Conservation (phyloP, 2,113 vertebrate species). For the Pseudopipra pipra region DNA sequence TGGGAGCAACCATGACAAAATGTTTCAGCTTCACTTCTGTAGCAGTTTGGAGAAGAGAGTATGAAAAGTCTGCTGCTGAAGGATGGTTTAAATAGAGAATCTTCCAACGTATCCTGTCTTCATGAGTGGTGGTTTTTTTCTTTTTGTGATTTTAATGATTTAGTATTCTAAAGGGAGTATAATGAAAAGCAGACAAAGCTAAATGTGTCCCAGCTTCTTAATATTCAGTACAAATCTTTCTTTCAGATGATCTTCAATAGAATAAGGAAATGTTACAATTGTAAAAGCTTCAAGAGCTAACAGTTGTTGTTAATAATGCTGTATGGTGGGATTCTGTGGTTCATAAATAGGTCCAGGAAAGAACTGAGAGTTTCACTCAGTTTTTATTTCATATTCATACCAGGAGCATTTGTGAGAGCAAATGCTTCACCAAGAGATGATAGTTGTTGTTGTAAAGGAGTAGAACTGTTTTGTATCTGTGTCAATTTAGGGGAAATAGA, state of each 20-base stretch:
- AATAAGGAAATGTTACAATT: neutral
- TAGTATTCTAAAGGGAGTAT: neutral
- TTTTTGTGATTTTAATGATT: neutral
- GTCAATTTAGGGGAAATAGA: neutral
- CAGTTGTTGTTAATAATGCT: neutral
- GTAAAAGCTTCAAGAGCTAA: neutral
- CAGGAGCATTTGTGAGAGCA: neutral
- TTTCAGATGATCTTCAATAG: neutral
- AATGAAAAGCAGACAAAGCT: neutral
- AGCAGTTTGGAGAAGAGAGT: neutral
- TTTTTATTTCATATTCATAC: neutral
- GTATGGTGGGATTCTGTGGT: neutral
- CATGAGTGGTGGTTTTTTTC: neutral
- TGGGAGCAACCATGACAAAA: neutral
- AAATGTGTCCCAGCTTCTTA: neutral
- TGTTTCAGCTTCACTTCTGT: neutral
- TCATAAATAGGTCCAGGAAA: neutral
- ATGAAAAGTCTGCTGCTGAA: neutral
- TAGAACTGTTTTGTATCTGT: neutral
- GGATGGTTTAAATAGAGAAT: neutral
- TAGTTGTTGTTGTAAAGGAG: neutral
- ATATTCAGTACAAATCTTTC: neutral
- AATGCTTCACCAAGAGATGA: neutral
- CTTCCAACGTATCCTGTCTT: neutral
- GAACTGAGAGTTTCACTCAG: neutral